Evolutionary conservation across 1,140 invertebrate species (phyloP).

Genomic region (Camponotus vicinus): DNA sequence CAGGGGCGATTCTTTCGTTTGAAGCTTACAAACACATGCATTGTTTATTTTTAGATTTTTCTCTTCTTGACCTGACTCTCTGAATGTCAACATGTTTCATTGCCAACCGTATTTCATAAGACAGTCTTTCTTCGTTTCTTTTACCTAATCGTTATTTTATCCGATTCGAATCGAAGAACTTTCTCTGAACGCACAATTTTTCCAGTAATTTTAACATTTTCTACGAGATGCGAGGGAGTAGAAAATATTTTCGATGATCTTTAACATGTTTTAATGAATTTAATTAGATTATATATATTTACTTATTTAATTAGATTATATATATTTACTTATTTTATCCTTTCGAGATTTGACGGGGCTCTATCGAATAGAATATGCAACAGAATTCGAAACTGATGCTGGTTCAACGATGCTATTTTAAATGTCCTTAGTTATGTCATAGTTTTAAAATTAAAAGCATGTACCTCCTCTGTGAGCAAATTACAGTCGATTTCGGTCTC

Average conservation of each 20-base stretch:
- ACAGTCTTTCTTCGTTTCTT: background rate
- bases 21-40: background rate
- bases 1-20: conserved; percentile 64
- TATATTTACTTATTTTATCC: background rate
- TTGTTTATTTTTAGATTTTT: conserved; percentile 62
- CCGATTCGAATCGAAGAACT: background rate
- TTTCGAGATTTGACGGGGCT: background rate
- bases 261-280: background rate
- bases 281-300: background rate
- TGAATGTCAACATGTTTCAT: background rate
- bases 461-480: background rate
- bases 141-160: background rate
- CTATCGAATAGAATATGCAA: background rate
- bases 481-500: background rate
- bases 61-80: background rate
- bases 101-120: background rate
- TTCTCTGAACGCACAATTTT: background rate
- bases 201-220: background rate
- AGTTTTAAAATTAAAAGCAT: conserved; percentile 45
- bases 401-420: conserved; percentile 21
- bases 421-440: conserved; percentile 22
- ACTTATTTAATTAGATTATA: too few relatives aligned
- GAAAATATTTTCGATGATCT: background rate
- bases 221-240: background rate
- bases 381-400: background rate